Conservation (phyloP, 2,113 vertebrate species). For the Laticauda colubrina region DNA sequence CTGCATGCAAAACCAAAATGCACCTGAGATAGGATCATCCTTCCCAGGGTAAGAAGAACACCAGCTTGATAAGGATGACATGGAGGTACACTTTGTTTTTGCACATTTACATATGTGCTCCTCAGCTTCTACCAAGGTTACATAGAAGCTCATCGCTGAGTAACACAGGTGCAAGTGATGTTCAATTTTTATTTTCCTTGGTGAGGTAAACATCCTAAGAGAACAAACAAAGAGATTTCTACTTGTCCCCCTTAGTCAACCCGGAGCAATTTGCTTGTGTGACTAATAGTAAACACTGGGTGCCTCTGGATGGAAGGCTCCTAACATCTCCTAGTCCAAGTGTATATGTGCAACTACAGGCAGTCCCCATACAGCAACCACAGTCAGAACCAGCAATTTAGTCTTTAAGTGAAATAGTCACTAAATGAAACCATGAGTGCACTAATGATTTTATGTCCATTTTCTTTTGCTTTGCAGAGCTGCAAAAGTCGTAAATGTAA, state of each 20-base stretch:
- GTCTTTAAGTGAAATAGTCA: not conserved
- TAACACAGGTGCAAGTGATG: not conserved
- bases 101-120: not conserved
- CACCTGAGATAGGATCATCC: not conserved
- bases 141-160: not conserved
- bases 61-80: not conserved
- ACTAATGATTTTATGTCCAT: not conserved
- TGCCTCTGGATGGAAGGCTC: not conserved
- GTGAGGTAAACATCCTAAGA: not conserved
- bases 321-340: not conserved
- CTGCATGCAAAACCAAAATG: not conserved
- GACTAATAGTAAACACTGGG: not conserved
- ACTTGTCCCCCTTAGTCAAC: not conserved
- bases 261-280: not conserved
- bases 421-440: not conserved
- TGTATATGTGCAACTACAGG: not conserved
- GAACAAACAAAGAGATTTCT: not conserved
- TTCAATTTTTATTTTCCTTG: slow-evolving; percentile 15
- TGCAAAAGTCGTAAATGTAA: not conserved
- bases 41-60: not conserved
- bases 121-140: not conserved
- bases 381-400: not conserved
- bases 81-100: not conserved
- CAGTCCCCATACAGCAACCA: not conserved
- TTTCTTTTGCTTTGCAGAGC: not conserved